Percentiles rank a stretch among this genome's conserved stretches.
phyloP scores from a whole-genome alignment of 1,140 invertebrate genomes.

The Diabrotica undecimpunctata region DNA sequence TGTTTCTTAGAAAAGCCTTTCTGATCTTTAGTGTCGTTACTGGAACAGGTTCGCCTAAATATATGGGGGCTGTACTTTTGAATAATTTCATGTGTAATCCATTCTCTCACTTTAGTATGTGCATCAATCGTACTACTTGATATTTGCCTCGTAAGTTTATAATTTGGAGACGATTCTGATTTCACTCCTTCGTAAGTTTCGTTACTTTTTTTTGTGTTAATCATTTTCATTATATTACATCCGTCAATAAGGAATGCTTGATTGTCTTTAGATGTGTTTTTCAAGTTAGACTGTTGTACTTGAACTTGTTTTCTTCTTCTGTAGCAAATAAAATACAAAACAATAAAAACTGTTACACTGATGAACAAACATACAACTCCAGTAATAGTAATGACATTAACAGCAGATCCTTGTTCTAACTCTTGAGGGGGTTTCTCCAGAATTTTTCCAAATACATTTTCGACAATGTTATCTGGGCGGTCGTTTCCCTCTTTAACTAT shows the following conservation, averaged over 20 bases:
- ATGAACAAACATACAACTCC: slow-evolving; percentile 67
- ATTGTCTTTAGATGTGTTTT: slow-evolving; percentile 18
- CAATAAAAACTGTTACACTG: slow-evolving; percentile 72
- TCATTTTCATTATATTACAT: slow-evolving; percentile 57
- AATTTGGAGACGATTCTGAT: slow-evolving; percentile 61
- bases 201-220: slow-evolving; percentile 52
- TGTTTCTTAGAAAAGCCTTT: not conserved
- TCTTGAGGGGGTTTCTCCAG: slow-evolving; percentile 19
- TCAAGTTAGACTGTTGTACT: slow-evolving; percentile 50
- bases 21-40: not conserved
- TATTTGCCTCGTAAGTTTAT: slow-evolving; percentile 64
- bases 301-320: slow-evolving; percentile 47
- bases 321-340: slow-evolving; percentile 70
- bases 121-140: slow-evolving; percentile 78
- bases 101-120: slow-evolving; percentile 78
- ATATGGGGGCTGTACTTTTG: slow-evolving; percentile 67
- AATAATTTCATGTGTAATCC: slow-evolving; percentile 75
- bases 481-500: slow-evolving; percentile 11
- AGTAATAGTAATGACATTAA: slow-evolving; percentile 24
- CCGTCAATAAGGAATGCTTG: slow-evolving; percentile 37
- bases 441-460: slow-evolving; percentile 9
- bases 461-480: slow-evolving; percentile 16
- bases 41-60: slow-evolving; percentile 21
- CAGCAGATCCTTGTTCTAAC: slow-evolving; percentile 44
- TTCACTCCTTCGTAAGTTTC: slow-evolving; percentile 56